These are phyloP conservation scores for Congeria kusceri DNA, from an alignment of 2,888 invertebrate genomes.

Conservation along the genomic window DNA sequence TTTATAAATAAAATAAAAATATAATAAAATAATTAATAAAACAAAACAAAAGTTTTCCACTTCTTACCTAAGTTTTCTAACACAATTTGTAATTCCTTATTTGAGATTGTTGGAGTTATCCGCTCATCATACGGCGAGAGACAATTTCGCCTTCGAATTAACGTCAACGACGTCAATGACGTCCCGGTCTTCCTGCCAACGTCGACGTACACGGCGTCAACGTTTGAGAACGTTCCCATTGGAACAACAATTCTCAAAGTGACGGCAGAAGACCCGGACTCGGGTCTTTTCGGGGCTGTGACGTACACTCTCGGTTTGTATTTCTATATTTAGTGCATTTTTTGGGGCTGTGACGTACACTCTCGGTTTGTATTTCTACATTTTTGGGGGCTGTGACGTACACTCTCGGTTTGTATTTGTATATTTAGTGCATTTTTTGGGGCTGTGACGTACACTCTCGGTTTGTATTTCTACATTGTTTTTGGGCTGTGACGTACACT, in stretches of 20 bases:
- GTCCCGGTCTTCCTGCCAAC: constrained; percentile 25
- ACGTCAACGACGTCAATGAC: constrained; percentile 52
- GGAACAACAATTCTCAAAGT: constrained; percentile 12
- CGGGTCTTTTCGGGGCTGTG: constrained; percentile 41
- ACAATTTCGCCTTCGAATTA: constrained; percentile 12
- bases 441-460: too few relatives aligned
- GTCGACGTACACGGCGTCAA: background rate
- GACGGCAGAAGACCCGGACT: constrained; percentile 38
- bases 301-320: constrained; percentile 6
- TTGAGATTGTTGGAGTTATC: constrained; percentile 32
- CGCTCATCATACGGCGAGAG: constrained; percentile 43
- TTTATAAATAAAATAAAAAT: too few relatives aligned
- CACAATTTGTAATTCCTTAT: background rate
- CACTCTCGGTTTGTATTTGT: too few relatives aligned
- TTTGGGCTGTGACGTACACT: too few relatives aligned
- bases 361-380: too few relatives aligned
- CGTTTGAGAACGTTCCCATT: constrained; percentile 25
- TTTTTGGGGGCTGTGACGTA: too few relatives aligned
- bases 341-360: too few relatives aligned
- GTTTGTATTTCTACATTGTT: too few relatives aligned
- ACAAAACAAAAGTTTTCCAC: too few relatives aligned
- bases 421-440: too few relatives aligned
- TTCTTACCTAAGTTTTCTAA: background rate
- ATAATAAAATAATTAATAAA: too few relatives aligned
- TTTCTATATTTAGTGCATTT: too few relatives aligned